A percentile compares a stretch with the other conserved stretches of the same genome.
These are phyloP conservation scores for Phyllotis vaccarum DNA, from an alignment of 2,797 vertebrate species.

Conservation along the genomic window DNA sequence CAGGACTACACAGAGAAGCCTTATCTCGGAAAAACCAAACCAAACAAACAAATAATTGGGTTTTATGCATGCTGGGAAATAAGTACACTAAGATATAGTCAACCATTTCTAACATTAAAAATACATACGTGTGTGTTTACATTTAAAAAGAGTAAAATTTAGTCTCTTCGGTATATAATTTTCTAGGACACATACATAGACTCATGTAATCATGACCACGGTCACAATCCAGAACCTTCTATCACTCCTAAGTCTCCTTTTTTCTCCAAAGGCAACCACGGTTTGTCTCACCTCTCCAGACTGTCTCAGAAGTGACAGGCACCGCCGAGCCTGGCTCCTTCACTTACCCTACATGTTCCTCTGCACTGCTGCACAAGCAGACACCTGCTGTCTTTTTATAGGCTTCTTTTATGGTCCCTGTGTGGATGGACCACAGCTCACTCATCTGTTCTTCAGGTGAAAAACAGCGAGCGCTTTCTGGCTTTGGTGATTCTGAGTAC, in stretches of 20 bases:
- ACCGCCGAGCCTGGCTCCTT: not conserved
- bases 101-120: not conserved
- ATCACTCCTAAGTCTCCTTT: not conserved
- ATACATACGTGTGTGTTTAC: not conserved
- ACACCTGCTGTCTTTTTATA: not conserved
- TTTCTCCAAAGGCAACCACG: not conserved
- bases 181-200: not conserved
- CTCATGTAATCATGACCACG: no score
- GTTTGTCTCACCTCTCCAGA: not conserved
- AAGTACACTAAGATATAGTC: not conserved
- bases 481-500: not conserved
- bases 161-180: not conserved
- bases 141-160: not conserved
- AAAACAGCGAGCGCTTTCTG: not conserved
- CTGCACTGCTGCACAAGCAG: rapidly evolving
- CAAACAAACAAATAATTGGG: not conserved
- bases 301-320: no score
- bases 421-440: not conserved
- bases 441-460: not conserved
- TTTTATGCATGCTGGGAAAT: no score
- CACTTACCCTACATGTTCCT: rapidly evolving
- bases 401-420: not conserved
- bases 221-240: not conserved
- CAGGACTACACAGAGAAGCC: not conserved
- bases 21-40: not conserved